A percentile compares a stretch with the other conserved stretches of the same genome.
These are phyloP conservation scores for Phylloscopus collybita DNA, from an alignment of 2,797 vertebrate species.

Conservation along the genomic window DNA sequence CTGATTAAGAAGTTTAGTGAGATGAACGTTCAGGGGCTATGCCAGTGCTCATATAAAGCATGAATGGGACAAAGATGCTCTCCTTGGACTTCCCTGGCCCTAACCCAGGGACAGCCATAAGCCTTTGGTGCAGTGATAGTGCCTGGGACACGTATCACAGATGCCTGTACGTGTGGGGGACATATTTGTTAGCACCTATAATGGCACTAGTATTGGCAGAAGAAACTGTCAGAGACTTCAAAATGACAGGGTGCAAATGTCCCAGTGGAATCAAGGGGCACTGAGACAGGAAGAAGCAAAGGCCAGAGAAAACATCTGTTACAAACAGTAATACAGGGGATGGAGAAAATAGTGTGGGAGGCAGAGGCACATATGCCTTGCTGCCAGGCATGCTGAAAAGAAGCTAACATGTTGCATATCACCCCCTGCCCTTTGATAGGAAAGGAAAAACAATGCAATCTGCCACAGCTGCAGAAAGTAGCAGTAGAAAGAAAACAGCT, in stretches of 20 bases:
- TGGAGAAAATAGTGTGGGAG: not conserved
- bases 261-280: not conserved
- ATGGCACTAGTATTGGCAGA: not conserved
- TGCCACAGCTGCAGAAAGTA: constrained; percentile 41
- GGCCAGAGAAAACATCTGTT: constrained; percentile 55
- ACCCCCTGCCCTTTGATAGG: not conserved
- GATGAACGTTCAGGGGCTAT: not conserved
- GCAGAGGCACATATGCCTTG: constrained; percentile 4
- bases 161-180: not conserved
- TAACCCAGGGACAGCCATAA: not conserved
- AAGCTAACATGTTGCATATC: not conserved
- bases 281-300: constrained; percentile 4
- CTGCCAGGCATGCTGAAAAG: constrained; percentile 35
- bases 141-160: not conserved
- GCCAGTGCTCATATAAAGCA: not conserved
- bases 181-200: not conserved
- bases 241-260: constrained; percentile 20
- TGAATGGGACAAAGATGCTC: not conserved
- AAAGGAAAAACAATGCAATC: constrained; percentile 35
- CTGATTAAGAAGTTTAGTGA: constrained; percentile 13
- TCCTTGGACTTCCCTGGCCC: not conserved
- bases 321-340: not conserved
- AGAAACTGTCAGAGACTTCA: not conserved
- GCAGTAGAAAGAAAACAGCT: not conserved
- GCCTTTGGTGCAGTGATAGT: not conserved